Evolutionary conservation across 2,113 vertebrate genomes (phyloP).

Genomic region (Pseudopodoces humilis): DNA sequence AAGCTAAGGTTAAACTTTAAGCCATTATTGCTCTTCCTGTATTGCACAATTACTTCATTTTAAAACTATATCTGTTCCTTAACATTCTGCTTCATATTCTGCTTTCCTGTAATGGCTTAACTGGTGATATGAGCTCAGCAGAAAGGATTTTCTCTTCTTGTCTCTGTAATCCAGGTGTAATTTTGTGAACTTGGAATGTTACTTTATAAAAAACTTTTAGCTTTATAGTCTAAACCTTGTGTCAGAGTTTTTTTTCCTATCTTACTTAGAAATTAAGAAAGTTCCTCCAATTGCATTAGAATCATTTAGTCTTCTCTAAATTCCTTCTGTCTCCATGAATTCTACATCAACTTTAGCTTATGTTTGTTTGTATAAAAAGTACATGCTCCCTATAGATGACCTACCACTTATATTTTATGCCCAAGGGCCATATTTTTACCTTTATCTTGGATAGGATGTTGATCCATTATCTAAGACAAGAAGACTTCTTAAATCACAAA

Average conservation of each 20-base stretch:
- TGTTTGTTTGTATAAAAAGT: not conserved
- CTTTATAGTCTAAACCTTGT: not conserved
- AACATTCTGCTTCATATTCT: not conserved
- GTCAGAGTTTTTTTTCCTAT: not conserved
- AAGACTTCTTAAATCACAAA: constrained; percentile 43
- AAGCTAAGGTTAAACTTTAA: not conserved
- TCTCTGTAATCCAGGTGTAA: not conserved
- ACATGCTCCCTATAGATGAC: not conserved
- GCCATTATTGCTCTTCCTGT: not conserved
- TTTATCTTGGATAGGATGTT: constrained; percentile 15
- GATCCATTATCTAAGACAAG: constrained; percentile 26
- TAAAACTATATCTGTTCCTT: not conserved
- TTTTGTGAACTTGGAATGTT: not conserved
- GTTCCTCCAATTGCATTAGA: not conserved
- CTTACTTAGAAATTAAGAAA: not conserved
- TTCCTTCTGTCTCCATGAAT: not conserved
- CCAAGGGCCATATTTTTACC: not conserved
- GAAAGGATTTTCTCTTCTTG: not conserved
- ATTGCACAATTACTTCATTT: not conserved
- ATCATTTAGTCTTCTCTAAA: not conserved
- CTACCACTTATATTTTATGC: not conserved
- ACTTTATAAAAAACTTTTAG: not conserved
- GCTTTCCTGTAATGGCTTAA: not conserved
- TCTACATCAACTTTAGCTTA: not conserved
- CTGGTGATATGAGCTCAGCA: not conserved